A percentile compares a stretch with the other conserved stretches of the same genome.
phyloP scores from a whole-genome alignment of 1,140 invertebrate genomes.

The Melanaphis sacchari region DNA sequence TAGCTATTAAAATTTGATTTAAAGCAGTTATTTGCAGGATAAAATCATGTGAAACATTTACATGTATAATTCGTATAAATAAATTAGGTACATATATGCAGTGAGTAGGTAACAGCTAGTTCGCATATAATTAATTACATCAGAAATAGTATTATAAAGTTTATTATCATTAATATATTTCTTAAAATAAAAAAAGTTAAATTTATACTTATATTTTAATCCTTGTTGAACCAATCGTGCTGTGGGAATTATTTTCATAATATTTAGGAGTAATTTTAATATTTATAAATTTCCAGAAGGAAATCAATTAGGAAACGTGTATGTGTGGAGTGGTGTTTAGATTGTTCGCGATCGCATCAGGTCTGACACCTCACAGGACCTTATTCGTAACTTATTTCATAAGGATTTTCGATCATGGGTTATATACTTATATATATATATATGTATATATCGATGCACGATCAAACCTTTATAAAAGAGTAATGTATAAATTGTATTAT shows the following conservation, averaged over 20 bases:
- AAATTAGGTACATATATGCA: neutral
- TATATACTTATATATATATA: too few relatives aligned
- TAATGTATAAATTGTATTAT: neutral
- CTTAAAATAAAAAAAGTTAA: neutral
- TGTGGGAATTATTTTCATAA: neutral
- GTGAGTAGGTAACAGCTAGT: neutral
- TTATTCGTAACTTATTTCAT: neutral
- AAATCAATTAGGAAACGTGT: neutral
- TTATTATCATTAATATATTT: neutral
- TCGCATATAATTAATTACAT: neutral
- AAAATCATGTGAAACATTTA: too few relatives aligned
- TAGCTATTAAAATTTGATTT: too few relatives aligned
- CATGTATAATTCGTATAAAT: too few relatives aligned
- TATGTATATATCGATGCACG: neutral
- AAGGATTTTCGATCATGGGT: neutral
- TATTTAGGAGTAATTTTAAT: neutral
- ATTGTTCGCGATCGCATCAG: neutral
- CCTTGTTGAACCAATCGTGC: neutral
- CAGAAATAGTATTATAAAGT: neutral
- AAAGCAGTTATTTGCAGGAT: too few relatives aligned
- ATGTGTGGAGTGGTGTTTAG: neutral
- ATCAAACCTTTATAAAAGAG: neutral
- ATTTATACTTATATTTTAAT: neutral
- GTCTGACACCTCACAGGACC: neutral
- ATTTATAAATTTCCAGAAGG: neutral